Evolutionary conservation across 2,797 vertebrate genomes (phyloP).

Genomic region (Sebastes itinus): DNA sequence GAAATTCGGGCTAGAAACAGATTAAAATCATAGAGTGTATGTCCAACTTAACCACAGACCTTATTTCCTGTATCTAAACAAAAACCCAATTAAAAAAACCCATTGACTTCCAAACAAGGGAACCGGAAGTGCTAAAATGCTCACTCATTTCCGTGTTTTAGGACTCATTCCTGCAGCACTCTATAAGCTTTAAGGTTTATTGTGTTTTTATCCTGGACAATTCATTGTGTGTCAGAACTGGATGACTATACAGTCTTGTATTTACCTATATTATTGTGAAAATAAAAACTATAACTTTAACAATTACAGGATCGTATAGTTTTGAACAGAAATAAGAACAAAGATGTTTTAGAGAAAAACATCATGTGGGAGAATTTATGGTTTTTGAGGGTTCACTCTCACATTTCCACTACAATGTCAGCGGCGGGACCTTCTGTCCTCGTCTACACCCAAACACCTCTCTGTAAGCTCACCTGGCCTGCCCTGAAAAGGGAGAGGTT

Average conservation of each 20-base stretch:
- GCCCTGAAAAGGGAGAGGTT: conserved; percentile 47
- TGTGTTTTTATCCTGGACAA: not conserved
- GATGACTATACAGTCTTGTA: not conserved
- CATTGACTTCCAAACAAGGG: no score
- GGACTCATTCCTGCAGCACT: no score
- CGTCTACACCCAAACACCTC: conserved; percentile 47
- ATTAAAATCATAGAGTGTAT: no score
- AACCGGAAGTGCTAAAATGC: no score
- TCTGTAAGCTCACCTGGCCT: conserved; percentile 70
- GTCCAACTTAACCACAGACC: no score
- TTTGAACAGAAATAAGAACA: not conserved
- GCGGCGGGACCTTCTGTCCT: conserved; percentile 10
- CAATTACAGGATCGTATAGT: not conserved
- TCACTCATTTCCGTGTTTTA: no score
- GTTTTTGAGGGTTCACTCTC: conserved; percentile 15
- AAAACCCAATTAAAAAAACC: no score
- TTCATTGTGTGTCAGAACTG: not conserved
- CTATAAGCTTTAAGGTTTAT: not conserved
- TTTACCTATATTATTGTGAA: not conserved
- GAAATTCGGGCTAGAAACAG: no score
- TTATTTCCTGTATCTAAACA: no score
- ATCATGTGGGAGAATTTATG: conserved; percentile 19
- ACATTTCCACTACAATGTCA: conserved; percentile 6
- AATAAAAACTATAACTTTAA: not conserved
- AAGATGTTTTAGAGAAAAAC: not conserved